Evolutionary conservation across 2,797 vertebrate species (phyloP).

Genomic region (Scomberomorus guttatus): DNA sequence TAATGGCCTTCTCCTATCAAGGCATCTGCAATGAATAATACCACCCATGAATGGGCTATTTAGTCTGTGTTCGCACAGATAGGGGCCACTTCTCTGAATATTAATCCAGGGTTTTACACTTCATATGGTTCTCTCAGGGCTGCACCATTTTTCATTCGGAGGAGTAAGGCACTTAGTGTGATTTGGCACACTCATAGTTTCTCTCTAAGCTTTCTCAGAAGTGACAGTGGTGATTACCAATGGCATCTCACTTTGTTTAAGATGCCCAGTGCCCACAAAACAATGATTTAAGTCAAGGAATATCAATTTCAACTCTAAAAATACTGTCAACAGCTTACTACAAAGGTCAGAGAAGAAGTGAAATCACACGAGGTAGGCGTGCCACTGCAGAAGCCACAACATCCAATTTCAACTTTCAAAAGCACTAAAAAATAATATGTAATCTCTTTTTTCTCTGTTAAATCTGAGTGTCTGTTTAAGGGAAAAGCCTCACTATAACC

Average conservation of each 20-base stretch:
- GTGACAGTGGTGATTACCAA: slow-evolving; percentile 74
- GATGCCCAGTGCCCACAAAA: slow-evolving; percentile 44
- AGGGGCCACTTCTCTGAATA: slow-evolving; percentile 83
- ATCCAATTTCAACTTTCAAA: background rate
- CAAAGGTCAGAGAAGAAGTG: slow-evolving; percentile 10
- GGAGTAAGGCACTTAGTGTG: slow-evolving; percentile 74
- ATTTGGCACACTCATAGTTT: slow-evolving; percentile 72
- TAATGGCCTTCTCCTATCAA: slow-evolving; percentile 88
- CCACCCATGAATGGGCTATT: slow-evolving; percentile 87
- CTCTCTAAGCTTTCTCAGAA: slow-evolving; percentile 62
- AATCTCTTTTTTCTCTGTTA: background rate
- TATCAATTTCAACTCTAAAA: slow-evolving; percentile 37
- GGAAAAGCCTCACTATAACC: background rate
- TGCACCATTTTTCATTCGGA: slow-evolving; percentile 72
- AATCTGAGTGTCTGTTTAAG: background rate
- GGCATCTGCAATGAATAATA: slow-evolving; percentile 89
- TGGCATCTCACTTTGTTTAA: slow-evolving; percentile 59
- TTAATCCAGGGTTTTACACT: slow-evolving; percentile 82
- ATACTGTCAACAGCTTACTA: slow-evolving; percentile 15
- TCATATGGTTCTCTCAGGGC: slow-evolving; percentile 76
- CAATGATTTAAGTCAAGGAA: slow-evolving; percentile 46
- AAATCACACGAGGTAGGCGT: background rate
- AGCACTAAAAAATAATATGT: slow-evolving; percentile 11
- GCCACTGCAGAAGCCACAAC: background rate
- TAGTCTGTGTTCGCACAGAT: slow-evolving; percentile 82